These are phyloP conservation scores for Anser brachyrhynchus DNA, from an alignment of 2,113 vertebrate species.

Conservation along the genomic window DNA sequence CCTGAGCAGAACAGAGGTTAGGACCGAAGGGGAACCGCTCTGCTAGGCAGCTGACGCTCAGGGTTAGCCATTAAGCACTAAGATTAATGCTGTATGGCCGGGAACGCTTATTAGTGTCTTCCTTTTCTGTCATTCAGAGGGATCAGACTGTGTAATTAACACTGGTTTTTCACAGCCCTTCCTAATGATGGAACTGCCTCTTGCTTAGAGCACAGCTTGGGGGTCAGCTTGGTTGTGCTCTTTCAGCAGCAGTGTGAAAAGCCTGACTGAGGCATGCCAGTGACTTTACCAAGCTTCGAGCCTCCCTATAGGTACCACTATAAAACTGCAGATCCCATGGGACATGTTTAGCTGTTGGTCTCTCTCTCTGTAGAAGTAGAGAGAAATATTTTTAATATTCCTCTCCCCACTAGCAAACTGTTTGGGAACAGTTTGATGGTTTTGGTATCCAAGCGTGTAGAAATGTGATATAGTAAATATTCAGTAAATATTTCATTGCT, in stretches of 20 bases:
- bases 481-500: background rate
- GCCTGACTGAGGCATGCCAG: background rate
- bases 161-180: background rate
- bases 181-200: background rate
- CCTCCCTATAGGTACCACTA: background rate
- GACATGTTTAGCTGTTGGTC: background rate
- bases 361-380: background rate
- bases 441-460: background rate
- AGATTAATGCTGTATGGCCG: background rate
- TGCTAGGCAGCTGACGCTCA: background rate
- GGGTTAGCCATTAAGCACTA: fast-evolving
- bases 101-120: background rate
- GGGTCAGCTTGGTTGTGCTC: fast-evolving
- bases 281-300: background rate
- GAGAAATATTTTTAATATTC: background rate
- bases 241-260: fast-evolving
- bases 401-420: background rate
- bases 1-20: fast-evolving
- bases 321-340: background rate
- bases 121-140: background rate
- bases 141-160: background rate
- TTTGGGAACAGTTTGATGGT: background rate
- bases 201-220: background rate
- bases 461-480: background rate
- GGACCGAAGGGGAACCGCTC: fast-evolving